phyloP scores from a whole-genome alignment of 2,888 invertebrate species.

The Lamproptera curius region DNA sequence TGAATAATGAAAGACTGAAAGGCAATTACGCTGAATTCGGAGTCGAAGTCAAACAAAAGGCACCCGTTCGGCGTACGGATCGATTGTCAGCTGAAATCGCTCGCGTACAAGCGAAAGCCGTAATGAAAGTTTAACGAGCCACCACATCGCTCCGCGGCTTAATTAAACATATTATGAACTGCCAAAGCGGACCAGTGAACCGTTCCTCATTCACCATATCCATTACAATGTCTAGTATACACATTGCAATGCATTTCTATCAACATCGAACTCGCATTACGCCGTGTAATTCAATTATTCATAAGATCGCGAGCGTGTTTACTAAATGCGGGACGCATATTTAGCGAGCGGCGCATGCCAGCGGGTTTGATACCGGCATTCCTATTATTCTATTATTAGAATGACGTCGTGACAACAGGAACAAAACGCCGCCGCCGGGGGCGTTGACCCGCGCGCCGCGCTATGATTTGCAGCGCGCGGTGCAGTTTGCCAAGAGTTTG shows the following conservation, averaged over 20 bases:
- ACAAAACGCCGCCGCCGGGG: conserved; percentile 69
- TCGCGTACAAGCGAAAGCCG: conserved; percentile 71
- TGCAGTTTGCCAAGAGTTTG: conserved; percentile 72
- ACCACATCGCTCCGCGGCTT: conserved; percentile 48
- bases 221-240: background rate
- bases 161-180: conserved; percentile 68
- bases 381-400: conserved; percentile 73
- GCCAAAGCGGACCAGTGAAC: conserved; percentile 36
- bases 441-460: conserved; percentile 72
- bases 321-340: conserved; percentile 48
- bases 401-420: conserved; percentile 73
- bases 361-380: conserved; percentile 64
- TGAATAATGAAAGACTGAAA: conserved; percentile 77
- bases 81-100: conserved; percentile 72
- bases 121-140: conserved; percentile 75
- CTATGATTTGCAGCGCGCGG: conserved; percentile 72
- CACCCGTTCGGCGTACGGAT: conserved; percentile 60
- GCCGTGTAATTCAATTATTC: conserved; percentile 38
- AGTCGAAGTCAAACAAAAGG: conserved; percentile 75
- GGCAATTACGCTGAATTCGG: conserved; percentile 77
- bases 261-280: conserved; percentile 31
- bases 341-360: conserved; percentile 52
- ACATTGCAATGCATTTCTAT: conserved; percentile 28
- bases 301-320: conserved; percentile 34
- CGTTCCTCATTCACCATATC: background rate